These are phyloP conservation scores for Rhinogobio ventralis DNA, from an alignment of 2,797 vertebrate genomes.

Conservation along the genomic window DNA sequence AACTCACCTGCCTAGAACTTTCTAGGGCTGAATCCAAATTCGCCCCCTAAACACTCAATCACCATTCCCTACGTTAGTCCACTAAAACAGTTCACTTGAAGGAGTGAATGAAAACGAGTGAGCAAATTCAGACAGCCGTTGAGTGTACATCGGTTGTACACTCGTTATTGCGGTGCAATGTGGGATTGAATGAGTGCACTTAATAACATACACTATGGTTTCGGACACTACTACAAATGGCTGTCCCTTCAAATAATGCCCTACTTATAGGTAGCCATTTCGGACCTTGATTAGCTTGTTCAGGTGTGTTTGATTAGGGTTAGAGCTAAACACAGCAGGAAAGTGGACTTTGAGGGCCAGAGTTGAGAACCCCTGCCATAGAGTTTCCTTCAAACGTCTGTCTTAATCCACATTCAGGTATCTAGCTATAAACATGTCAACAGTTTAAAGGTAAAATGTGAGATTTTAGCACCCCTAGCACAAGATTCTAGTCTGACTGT, in stretches of 20 bases:
- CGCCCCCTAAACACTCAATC: no score
- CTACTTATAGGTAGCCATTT: no score
- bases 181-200: no score
- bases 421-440: not conserved
- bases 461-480: not conserved
- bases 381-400: slow-evolving; percentile 6
- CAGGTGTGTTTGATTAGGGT: not conserved
- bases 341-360: not conserved
- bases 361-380: not conserved
- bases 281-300: not conserved
- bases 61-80: no score
- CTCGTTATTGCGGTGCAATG: no score
- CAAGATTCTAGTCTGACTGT: not conserved
- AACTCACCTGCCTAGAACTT: not conserved
- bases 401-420: slow-evolving; percentile 18
- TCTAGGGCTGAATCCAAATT: not conserved
- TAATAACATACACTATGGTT: no score
- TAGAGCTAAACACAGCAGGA: not conserved
- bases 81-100: no score
- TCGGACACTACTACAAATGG: no score
- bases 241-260: no score
- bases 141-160: no score
- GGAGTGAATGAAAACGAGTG: no score
- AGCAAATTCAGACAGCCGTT: no score
- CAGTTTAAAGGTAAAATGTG: slow-evolving; percentile 7